Evolutionary conservation across 1,140 invertebrate genomes (phyloP), one percentile per base, ranked within the genome.

Genomic region (Eulimnadia texana): DNA sequence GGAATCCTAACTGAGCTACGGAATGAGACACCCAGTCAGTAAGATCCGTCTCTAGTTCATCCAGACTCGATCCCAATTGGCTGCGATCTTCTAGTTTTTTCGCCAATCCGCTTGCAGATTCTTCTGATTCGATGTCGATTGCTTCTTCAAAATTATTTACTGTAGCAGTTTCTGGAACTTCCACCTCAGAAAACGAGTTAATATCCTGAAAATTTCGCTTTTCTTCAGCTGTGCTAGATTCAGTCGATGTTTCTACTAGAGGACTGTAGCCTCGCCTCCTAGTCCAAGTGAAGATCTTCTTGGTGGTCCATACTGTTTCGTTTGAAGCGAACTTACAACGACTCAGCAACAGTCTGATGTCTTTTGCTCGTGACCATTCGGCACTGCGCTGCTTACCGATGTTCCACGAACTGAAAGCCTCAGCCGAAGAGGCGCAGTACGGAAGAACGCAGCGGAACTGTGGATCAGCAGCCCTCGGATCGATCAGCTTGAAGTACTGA

Each of bases 251-350:
- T 27, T 20, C 58, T 51, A 16, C 56, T 53, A 68, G 66, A 24
- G 71, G 72, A 57, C 67, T 77, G 53, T 75, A 76, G 1, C 75
- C 75, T 63, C 78, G 73, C 22, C 73, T 64, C 64, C 77, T 70
- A 53, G 76, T 72, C 77, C 77, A 80, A 2, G 69, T 65, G 50
- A 79, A 69, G 53, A 80, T 77, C 64, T 77, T 73, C 64, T 75
- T 78, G 0, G 73, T 67, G 3, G 69, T 74, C 76, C 77, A 79
- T 16, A 75, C 59, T 60, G 68, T 62, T 62, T 72, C 63, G 19
- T 73, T 70, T n/a, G 68, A 66, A 1, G 67, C 64, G 1, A 68
- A 63, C 2, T 62, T 63, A 3, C 66, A 68, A 58, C 69, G 71
- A 55, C 68, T 71, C 23, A 77, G 65, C 24, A 73, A 69, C 11